phyloP scores from a whole-genome alignment of 2,113 vertebrate species.

The Axis porcinus region DNA sequence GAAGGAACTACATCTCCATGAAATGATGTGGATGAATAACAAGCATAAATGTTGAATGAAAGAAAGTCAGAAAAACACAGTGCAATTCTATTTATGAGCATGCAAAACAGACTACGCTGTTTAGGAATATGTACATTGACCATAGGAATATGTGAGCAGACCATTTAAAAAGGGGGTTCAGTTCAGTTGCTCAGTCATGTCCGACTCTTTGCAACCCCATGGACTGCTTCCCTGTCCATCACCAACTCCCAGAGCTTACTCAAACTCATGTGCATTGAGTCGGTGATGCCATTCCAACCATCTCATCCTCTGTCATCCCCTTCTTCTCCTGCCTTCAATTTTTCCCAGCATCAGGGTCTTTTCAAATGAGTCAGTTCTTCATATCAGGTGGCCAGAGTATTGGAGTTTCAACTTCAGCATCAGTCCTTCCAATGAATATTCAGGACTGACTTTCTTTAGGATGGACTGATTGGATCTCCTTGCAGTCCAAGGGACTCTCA shows the following conservation, averaged over 20 bases:
- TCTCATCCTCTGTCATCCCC: not conserved
- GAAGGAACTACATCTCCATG: not conserved
- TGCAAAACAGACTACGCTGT: not conserved
- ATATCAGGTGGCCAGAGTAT: not conserved
- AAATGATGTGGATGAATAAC: not conserved
- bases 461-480: not conserved
- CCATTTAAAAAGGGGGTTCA: not conserved
- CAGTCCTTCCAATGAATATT: not conserved
- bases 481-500: not conserved
- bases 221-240: not conserved
- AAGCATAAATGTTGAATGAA: not conserved
- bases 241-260: not conserved
- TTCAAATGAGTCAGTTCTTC: not conserved
- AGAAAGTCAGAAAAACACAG: not conserved
- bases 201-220: not conserved
- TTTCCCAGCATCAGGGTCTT: not conserved
- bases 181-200: rapidly evolving
- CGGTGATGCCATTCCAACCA: not conserved
- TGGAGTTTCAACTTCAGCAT: not conserved
- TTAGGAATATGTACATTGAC: not conserved
- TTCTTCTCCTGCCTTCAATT: not conserved
- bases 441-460: not conserved
- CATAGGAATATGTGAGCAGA: not conserved
- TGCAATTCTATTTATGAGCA: not conserved
- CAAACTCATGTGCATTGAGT: not conserved